Conservation (phyloP, 2,888 invertebrate genomes). For the Lacanobia wlatinum region DNA sequence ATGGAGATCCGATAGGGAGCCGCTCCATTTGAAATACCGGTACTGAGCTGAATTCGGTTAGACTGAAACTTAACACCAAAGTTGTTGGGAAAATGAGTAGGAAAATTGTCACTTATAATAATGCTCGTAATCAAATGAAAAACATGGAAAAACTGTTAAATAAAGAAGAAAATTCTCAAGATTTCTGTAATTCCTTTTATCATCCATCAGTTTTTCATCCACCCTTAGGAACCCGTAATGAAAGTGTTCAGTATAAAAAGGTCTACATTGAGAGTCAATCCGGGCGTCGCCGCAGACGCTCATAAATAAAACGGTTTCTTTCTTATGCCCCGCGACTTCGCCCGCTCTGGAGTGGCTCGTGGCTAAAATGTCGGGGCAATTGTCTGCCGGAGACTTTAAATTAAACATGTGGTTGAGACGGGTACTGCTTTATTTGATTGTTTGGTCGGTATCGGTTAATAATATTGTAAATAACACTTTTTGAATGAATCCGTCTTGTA, state of each 20-base stretch:
- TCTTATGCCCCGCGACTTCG: slow-evolving; percentile 16
- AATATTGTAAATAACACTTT: not conserved
- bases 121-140: not conserved
- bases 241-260: slow-evolving; percentile 51
- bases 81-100: too few relatives aligned
- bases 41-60: too few relatives aligned
- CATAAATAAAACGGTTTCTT: slow-evolving; percentile 58
- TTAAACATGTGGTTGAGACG: slow-evolving; percentile 44
- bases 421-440: slow-evolving; percentile 2
- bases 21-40: too few relatives aligned
- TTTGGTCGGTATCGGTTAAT: not conserved
- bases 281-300: slow-evolving; percentile 46
- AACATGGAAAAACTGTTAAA: too few relatives aligned
- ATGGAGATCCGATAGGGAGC: too few relatives aligned
- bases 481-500: too few relatives aligned
- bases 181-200: not conserved
- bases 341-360: slow-evolving; percentile 17
- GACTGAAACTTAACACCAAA: too few relatives aligned
- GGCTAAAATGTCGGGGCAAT: slow-evolving; percentile 22
- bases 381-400: slow-evolving; percentile 46
- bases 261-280: slow-evolving; percentile 32
- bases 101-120: not conserved
- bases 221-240: slow-evolving; percentile 23
- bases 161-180: not conserved
- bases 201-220: not conserved